A percentile compares a stretch with the other conserved stretches of the same genome.
phyloP scores from a whole-genome alignment of 2,797 vertebrate genomes.

The Pantherophis alleghaniensis region DNA sequence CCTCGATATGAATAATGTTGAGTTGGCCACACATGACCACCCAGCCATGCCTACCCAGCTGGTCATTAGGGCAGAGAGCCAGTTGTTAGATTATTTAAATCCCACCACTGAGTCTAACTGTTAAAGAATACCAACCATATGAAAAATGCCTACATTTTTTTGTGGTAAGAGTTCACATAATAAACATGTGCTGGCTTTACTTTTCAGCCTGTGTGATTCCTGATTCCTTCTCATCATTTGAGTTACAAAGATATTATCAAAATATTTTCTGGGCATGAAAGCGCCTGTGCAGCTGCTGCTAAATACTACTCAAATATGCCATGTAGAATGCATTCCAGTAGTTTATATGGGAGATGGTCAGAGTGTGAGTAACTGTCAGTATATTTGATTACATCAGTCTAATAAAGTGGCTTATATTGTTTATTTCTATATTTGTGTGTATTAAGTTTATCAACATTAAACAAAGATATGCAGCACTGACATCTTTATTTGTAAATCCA shows the following conservation, averaged over 20 bases:
- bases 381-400: not conserved
- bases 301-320: not conserved
- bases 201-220: too few species aligned
- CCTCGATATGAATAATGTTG: too few species aligned
- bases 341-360: not conserved
- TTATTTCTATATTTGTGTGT: not conserved
- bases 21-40: too few species aligned
- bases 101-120: too few species aligned
- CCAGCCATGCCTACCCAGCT: too few species aligned
- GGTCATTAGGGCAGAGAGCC: too few species aligned
- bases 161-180: not conserved
- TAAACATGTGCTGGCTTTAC: not conserved
- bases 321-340: not conserved
- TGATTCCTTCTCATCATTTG: not conserved
- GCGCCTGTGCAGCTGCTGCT: not conserved
- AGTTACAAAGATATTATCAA: not conserved
- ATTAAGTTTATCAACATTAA: not conserved
- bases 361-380: not conserved
- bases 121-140: not conserved
- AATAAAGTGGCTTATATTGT: not conserved
- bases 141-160: not conserved
- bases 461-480: not conserved
- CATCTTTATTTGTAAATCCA: not conserved
- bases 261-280: not conserved
- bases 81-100: too few species aligned